Evolutionary conservation across 1,140 invertebrate genomes (phyloP), one percentile per base, ranked within the genome.

Genomic region (Pollicipes pollicipes): DNA sequence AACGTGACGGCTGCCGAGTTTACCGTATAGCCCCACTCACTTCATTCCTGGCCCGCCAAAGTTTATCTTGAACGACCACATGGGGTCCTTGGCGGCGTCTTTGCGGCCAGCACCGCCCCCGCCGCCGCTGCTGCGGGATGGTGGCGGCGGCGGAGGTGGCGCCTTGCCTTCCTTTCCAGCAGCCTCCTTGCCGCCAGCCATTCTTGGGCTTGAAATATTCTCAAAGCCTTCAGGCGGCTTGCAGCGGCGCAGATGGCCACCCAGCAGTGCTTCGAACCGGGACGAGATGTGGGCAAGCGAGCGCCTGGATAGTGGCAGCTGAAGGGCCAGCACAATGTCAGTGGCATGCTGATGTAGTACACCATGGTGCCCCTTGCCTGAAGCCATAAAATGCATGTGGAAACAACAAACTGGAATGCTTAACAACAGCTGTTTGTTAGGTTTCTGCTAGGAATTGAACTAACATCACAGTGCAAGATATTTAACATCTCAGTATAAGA

Each of bases 51-150:
- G n/a, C 1, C 64, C 28, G 64, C 64, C 64, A 28, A 66, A 66
- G 64, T 66, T 66, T 4, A 66, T 66, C 17, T 66, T 66, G 64
- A 66, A 66, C 64, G 64, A 66, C 64, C 64, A 66, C 64, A 66
- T 27, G 3, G 64, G 64, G 28, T 66, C 64, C 28, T 66, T 58
- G 6, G 24, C 21, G 2, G 8, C 13, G 10, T 58, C 45, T 21
- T 58, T 58, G 10, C 45, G 45, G 45, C 10, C 10, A 21, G 45
- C 45, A 21, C 45, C 45, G 21, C 13, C 45, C 10, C 13, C 45
- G 2, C 45, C 45, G 21, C 10, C n/a, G n/a, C n/a, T n/a, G n/a
- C n/a, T n/a, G n/a, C 45, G 45, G 45, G 45, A 58, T 21, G 45
- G 45, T 58, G 13, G 13, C 13, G 45, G 45, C 45, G 45, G 45